Evolutionary conservation across 2,888 invertebrate genomes (phyloP).

Genomic region (Formica aserva): DNA sequence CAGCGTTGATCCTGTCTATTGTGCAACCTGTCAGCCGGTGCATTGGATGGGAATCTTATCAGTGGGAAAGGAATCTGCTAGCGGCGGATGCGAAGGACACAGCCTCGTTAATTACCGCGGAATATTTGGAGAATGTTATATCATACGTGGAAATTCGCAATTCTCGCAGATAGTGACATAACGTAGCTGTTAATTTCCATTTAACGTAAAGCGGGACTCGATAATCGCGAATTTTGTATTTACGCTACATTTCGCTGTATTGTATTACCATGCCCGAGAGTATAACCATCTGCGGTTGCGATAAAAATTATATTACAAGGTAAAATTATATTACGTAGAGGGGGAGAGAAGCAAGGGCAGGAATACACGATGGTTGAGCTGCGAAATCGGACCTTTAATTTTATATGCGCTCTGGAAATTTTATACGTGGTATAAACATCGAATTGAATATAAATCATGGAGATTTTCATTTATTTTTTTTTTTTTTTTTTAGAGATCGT

Average conservation of each 20-base stretch:
- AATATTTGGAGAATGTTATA: background rate
- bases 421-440: background rate
- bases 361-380: background rate
- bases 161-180: background rate
- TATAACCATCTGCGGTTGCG: background rate
- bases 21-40: conserved; percentile 17
- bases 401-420: background rate
- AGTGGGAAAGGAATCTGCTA: conserved; percentile 17
- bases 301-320: conserved; percentile 10
- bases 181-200: conserved; percentile 32
- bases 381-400: background rate
- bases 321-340: background rate
- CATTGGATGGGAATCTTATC: conserved; percentile 16
- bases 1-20: conserved; percentile 18
- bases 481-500: background rate
- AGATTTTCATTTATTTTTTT: background rate
- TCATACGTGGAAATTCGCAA: background rate
- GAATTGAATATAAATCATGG: background rate
- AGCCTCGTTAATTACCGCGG: conserved; percentile 35
- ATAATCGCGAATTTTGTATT: conserved; percentile 6
- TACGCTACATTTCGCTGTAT: background rate
- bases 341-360: background rate
- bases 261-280: background rate
- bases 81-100: background rate
- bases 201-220: background rate